Evolutionary conservation across 2,888 invertebrate genomes (phyloP).

Genomic region (Thereva unica): DNA sequence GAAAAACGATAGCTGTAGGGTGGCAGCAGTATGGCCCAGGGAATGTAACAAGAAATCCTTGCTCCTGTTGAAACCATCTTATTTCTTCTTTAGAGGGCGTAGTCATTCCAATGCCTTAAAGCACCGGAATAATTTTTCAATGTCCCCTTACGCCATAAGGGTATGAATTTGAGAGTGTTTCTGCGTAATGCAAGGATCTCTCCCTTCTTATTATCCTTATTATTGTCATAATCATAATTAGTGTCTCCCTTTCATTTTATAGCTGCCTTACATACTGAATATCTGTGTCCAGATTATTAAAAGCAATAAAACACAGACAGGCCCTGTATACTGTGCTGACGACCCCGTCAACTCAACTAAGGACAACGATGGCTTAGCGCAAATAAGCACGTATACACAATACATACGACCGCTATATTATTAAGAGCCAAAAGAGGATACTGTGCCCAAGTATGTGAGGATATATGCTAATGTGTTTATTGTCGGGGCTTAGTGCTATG

Average conservation of each 20-base stretch:
- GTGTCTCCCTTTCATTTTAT: conserved; percentile 7
- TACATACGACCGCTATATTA: no score
- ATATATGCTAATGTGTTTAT: no score
- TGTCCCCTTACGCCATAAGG: conserved; percentile 16
- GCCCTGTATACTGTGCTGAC: no score
- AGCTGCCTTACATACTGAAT: conserved; percentile 1
- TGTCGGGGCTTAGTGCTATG: no score
- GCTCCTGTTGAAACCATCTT: neutral
- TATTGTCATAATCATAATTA: conserved; percentile 31
- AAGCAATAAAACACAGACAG: no score
- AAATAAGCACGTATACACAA: no score
- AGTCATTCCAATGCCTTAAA: conserved; percentile 5
- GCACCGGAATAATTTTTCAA: conserved; percentile 11
- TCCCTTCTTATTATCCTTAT: conserved; percentile 23
- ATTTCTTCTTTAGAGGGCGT: conserved; percentile 4
- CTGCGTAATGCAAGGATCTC: conserved; percentile 3
- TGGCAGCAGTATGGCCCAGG: neutral
- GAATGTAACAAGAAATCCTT: conserved; percentile 24
- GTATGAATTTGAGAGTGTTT: neutral
- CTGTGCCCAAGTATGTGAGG: no score
- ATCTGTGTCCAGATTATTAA: neutral
- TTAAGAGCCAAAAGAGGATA: no score
- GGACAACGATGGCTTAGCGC: no score
- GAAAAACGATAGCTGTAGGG: conserved; percentile 22
- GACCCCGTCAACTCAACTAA: no score